A percentile compares a stretch with the other conserved stretches of the same genome.
Evolutionary conservation across 2,888 invertebrate species (phyloP).

Genomic region (Leptinotarsa juncta): DNA sequence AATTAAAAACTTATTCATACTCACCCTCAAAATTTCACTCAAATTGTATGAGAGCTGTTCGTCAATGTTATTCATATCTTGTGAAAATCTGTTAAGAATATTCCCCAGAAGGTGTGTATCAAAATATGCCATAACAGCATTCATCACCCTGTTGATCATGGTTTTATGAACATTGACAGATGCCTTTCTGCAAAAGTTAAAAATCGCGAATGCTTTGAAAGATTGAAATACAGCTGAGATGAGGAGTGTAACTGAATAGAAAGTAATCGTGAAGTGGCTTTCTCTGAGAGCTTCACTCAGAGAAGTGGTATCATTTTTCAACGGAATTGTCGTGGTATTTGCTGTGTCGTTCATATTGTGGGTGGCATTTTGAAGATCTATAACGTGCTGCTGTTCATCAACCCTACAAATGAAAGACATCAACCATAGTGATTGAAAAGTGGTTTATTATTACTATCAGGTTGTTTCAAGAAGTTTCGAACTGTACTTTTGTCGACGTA

Average conservation of each 20-base stretch:
- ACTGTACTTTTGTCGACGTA: too few relatives aligned
- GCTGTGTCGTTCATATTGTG: slow-evolving; percentile 18
- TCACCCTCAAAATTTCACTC: slow-evolving; percentile 48
- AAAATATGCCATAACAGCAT: slow-evolving; percentile 67
- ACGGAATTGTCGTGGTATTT: slow-evolving; percentile 25
- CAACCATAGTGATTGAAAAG: neutral
- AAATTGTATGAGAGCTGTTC: slow-evolving; percentile 57
- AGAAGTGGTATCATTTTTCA: neutral
- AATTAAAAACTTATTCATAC: slow-evolving; percentile 18
- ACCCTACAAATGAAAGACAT: slow-evolving; percentile 43
- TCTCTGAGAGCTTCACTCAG: slow-evolving; percentile 26
- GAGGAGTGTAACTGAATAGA: slow-evolving; percentile 46
- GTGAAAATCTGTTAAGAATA: slow-evolving; percentile 72
- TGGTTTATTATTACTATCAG: neutral
- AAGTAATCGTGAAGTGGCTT: slow-evolving; percentile 34
- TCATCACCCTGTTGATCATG: slow-evolving; percentile 68
- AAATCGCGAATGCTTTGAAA: slow-evolving; percentile 43
- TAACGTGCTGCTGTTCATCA: slow-evolving; percentile 43
- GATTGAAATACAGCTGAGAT: slow-evolving; percentile 42
- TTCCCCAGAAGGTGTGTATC: slow-evolving; percentile 61
- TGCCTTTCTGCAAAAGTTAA: slow-evolving; percentile 50
- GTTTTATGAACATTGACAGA: slow-evolving; percentile 71
- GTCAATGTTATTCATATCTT: slow-evolving; percentile 78
- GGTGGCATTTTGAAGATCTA: slow-evolving; percentile 29
- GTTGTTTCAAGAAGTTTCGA: too few relatives aligned